Evolutionary conservation across 2,888 invertebrate species (phyloP).

Genomic region (Andricus quercusramuli): DNA sequence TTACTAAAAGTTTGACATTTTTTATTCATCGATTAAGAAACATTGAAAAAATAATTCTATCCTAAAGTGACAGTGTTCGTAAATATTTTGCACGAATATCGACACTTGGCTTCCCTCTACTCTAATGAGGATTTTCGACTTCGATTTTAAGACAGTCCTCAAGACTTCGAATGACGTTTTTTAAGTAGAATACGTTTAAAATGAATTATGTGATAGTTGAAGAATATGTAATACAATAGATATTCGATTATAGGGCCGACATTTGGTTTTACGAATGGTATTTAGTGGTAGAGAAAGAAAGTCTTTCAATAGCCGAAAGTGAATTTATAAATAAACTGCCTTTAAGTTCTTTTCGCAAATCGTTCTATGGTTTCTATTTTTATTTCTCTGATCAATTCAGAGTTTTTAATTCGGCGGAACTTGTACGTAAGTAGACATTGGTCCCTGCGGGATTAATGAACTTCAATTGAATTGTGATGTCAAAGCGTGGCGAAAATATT

Average conservation of each 20-base stretch:
- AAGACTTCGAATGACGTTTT: not conserved
- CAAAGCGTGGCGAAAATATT: not conserved
- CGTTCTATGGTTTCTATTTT: not conserved
- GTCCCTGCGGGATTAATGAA: not conserved
- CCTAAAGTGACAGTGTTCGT: not conserved
- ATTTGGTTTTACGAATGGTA: not conserved
- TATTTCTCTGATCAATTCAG: not conserved
- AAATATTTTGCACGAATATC: not conserved
- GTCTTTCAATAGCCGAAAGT: not conserved
- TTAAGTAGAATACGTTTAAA: not conserved
- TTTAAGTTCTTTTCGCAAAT: not conserved
- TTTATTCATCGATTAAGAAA: not conserved
- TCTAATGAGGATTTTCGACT: not conserved
- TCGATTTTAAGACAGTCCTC: not conserved
- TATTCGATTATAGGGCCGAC: not conserved
- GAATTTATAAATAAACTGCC: not conserved
- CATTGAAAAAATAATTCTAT: not conserved
- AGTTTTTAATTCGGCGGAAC: not conserved
- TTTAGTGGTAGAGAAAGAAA: not conserved
- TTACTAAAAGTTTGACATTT: not conserved
- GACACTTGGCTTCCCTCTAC: not conserved
- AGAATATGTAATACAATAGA: not conserved
- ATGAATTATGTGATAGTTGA: not conserved
- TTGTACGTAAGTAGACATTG: constrained; percentile 2
- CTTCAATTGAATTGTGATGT: not conserved